These are phyloP conservation scores for Actinostola sp. DNA, from an alignment of 92 coral and sea anemone genomes.

Conservation along the genomic window DNA sequence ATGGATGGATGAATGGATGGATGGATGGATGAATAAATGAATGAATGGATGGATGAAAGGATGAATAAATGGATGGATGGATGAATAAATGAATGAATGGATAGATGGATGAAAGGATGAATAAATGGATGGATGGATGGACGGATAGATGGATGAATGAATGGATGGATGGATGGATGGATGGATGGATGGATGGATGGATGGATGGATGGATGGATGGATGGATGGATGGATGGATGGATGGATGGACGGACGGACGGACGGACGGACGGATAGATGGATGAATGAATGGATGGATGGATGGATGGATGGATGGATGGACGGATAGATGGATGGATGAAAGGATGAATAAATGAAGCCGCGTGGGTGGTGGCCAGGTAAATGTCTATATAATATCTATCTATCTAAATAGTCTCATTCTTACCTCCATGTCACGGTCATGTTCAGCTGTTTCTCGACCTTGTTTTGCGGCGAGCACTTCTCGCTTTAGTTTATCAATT, in stretches of 20 bases:
- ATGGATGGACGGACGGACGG: not conserved
- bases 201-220: not conserved
- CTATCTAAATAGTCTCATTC: too few relatives aligned
- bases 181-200: not conserved
- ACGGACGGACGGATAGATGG: not conserved
- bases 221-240: not conserved
- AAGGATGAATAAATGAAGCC: not conserved
- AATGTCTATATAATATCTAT: not conserved
- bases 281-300: not conserved
- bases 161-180: not conserved
- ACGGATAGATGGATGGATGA: not conserved
- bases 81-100: too few relatives aligned
- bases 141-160: not conserved
- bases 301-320: not conserved
- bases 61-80: not conserved
- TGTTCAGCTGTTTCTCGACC: constrained; percentile 77
- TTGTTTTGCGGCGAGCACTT: constrained; percentile 83
- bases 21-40: not conserved
- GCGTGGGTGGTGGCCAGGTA: too few relatives aligned
- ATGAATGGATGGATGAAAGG: not conserved
- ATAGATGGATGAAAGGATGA: not conserved
- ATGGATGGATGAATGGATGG: not conserved
- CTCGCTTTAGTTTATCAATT: constrained; percentile 90
- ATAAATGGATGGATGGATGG: constrained; percentile 1
- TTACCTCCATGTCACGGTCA: constrained; percentile 86